phyloP scores from a whole-genome alignment of 2,888 invertebrate species.

The Pasiphila rectangulata region DNA sequence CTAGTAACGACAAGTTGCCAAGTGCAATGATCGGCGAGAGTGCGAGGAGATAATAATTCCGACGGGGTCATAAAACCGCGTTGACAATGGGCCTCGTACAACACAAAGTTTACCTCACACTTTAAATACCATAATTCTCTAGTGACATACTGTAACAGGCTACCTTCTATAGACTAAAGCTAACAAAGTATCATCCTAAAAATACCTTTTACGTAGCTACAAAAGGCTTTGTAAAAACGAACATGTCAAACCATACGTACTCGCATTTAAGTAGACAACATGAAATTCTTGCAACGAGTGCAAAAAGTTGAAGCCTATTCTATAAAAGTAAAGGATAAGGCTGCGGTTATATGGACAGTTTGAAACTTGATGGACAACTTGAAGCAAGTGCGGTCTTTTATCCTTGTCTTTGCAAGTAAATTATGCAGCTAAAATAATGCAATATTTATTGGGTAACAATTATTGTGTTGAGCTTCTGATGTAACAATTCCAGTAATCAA shows the following conservation, averaged over 20 bases:
- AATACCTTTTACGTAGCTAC: conserved; percentile 26
- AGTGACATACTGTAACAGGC: conserved; percentile 19
- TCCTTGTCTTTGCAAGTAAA: too few species aligned
- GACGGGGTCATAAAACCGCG: background rate
- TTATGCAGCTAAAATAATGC: background rate
- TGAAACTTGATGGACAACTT: background rate
- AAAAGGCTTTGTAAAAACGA: conserved; percentile 27
- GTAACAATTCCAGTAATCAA: too few species aligned
- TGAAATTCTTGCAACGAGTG: conserved; percentile 24
- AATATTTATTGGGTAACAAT: too few species aligned
- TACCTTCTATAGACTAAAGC: conserved; percentile 20
- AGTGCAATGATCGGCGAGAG: too few species aligned
- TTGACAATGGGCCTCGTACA: conserved; percentile 3
- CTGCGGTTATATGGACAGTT: background rate
- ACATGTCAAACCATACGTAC: conserved; percentile 26
- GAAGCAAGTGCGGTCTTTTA: background rate
- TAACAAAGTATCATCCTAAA: conserved; percentile 26
- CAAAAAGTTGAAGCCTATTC: conserved; percentile 25
- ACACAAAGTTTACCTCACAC: conserved; percentile 14
- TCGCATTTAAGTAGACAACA: conserved; percentile 29
- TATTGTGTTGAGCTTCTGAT: too few species aligned
- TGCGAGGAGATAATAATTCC: too few species aligned
- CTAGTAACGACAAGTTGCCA: too few species aligned
- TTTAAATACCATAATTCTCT: conserved; percentile 15
- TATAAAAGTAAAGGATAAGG: conserved; percentile 15